Conservation (phyloP, 1,140 invertebrate species). For the Drosophila paulistorum region DNA sequence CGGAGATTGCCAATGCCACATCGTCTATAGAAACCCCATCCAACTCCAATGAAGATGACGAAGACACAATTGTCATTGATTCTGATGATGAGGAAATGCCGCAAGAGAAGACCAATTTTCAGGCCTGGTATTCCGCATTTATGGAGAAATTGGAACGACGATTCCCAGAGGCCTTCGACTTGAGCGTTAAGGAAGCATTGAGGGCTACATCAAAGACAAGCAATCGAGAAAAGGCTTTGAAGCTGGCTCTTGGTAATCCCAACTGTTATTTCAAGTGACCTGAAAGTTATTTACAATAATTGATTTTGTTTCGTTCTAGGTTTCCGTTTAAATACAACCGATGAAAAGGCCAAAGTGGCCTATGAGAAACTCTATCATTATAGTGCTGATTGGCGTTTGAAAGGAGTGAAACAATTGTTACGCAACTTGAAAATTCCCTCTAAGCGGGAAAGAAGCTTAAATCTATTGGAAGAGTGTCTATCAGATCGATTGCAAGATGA, state of each 20-base stretch:
- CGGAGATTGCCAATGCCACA: not conserved
- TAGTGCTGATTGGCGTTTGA: conserved; percentile 85
- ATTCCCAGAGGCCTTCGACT: conserved; percentile 88
- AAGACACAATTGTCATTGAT: conserved; percentile 83
- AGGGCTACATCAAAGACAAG: conserved; percentile 35
- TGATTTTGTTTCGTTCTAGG: conserved; percentile 58
- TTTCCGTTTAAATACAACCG: conserved; percentile 84
- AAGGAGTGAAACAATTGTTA: conserved; percentile 86
- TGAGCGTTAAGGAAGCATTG: conserved; percentile 84
- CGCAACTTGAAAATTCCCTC: conserved; percentile 82
- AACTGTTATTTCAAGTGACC: no score
- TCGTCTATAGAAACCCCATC: conserved; percentile 11
- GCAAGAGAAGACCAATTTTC: conserved; percentile 49
- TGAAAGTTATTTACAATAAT: no score
- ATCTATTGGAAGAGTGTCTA: conserved; percentile 85
- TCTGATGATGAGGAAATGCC: conserved; percentile 65
- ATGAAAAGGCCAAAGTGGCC: conserved; percentile 84
- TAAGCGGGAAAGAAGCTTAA: conserved; percentile 77
- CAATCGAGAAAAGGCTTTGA: conserved; percentile 64
- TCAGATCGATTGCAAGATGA: conserved; percentile 86
- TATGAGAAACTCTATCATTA: conserved; percentile 88
- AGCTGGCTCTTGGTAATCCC: conserved; percentile 69
- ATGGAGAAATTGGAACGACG: conserved; percentile 85
- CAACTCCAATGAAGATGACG: conserved; percentile 41
- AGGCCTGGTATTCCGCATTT: conserved; percentile 84